Evolutionary conservation across 2,888 invertebrate genomes (phyloP).

Genomic region (Thereva unica): DNA sequence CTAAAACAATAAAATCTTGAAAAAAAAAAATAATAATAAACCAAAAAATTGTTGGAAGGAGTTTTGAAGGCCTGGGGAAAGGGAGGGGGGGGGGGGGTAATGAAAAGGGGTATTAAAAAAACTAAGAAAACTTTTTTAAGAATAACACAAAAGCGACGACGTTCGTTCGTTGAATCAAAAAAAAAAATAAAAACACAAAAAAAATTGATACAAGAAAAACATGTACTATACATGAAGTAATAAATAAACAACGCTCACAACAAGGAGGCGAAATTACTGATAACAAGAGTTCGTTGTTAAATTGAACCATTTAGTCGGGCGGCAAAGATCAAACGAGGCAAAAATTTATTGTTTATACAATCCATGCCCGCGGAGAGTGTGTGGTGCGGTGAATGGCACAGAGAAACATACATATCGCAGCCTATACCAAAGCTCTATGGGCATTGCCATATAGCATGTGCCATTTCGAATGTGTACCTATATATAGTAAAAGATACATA

Average conservation of each 20-base stretch:
- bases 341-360: slow-evolving; percentile 32
- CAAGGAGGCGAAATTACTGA: slow-evolving; percentile 38
- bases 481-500: too few relatives aligned
- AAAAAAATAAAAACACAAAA: not conserved
- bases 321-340: slow-evolving; percentile 29
- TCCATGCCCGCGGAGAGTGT: slow-evolving; percentile 1
- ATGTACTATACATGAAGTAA: slow-evolving; percentile 12
- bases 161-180: not conserved
- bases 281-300: slow-evolving; percentile 37
- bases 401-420: not conserved
- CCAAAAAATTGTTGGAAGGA: too few relatives aligned
- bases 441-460: not conserved
- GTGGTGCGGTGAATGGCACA: not conserved
- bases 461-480: slow-evolving; percentile 4
- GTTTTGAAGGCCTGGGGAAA: too few relatives aligned
- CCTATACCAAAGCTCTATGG: not conserved
- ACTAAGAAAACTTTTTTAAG: too few relatives aligned
- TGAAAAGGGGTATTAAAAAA: too few relatives aligned
- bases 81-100: too few relatives aligned
- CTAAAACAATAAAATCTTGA: too few relatives aligned
- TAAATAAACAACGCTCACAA: slow-evolving; percentile 31
- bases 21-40: too few relatives aligned
- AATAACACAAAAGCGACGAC: not conserved
- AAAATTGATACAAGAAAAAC: slow-evolving; percentile 1
- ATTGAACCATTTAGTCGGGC: slow-evolving; percentile 32